Conservation (phyloP, 2,113 vertebrate species). For the Pluvialis apricaria region DNA sequence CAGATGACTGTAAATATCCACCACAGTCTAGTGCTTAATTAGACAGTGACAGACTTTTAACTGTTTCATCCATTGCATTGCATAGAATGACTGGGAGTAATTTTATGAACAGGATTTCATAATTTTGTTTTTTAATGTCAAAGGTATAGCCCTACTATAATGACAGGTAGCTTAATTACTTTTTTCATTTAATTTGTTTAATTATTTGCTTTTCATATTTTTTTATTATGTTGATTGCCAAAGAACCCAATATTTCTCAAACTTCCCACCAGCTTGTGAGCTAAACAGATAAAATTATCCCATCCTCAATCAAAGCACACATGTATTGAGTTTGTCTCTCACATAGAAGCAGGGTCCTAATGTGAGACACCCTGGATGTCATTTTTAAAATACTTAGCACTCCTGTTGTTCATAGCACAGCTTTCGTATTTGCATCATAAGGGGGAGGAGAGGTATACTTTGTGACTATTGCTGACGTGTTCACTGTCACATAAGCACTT, state of each 20-base stretch:
- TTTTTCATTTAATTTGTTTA: neutral
- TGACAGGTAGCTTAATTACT: neutral
- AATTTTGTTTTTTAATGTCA: neutral
- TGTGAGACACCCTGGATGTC: neutral
- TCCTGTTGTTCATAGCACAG: neutral
- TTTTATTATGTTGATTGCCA: neutral
- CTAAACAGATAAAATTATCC: neutral
- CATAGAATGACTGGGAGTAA: neutral
- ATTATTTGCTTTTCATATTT: fast-evolving
- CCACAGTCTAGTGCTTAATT: neutral
- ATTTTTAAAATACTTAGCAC: neutral
- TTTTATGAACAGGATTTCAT: neutral
- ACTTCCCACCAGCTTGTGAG: neutral
- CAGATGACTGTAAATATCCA: neutral
- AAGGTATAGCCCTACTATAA: neutral
- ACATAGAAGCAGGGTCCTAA: neutral
- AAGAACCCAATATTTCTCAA: neutral
- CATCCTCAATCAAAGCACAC: neutral
- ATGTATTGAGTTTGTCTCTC: neutral
- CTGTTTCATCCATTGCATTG: neutral
- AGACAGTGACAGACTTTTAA: neutral
- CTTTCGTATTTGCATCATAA: neutral
- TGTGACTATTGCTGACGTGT: neutral
- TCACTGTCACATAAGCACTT: neutral
- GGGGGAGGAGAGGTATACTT: neutral